A percentile compares a stretch with the other conserved stretches of the same genome.
Conservation (phyloP, 1,140 invertebrate species). For the Apolygus lucorum region DNA sequence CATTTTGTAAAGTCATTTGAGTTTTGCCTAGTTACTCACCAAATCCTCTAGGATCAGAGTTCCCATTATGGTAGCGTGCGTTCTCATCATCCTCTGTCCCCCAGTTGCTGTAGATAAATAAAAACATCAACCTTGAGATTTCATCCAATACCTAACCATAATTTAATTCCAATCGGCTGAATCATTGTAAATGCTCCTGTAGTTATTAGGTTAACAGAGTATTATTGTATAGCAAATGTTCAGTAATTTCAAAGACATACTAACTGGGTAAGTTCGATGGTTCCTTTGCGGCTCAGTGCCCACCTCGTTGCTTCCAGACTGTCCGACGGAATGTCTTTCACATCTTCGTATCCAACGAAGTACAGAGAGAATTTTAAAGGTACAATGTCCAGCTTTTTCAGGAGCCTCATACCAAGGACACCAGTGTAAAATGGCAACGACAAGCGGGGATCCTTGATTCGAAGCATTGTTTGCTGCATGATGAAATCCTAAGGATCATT, state of each 20-base stretch:
- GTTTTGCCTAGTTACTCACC: constrained; percentile 54
- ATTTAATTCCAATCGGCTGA: too few relatives aligned
- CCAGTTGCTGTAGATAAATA: constrained; percentile 68
- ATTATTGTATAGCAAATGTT: too few relatives aligned
- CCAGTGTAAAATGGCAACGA: constrained; percentile 85
- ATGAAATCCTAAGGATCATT: constrained; percentile 77
- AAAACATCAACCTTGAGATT: too few relatives aligned
- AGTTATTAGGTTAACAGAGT: too few relatives aligned
- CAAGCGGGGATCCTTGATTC: constrained; percentile 81
- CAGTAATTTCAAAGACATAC: too few relatives aligned
- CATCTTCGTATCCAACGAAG: constrained; percentile 85
- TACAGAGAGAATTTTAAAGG: constrained; percentile 84
- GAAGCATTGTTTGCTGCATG: constrained; percentile 93
- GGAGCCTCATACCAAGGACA: constrained; percentile 80
- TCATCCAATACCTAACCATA: too few relatives aligned
- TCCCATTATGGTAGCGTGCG: constrained; percentile 79
- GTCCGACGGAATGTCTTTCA: constrained; percentile 61
- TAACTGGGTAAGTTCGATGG: constrained; percentile 87
- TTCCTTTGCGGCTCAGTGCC: constrained; percentile 76
- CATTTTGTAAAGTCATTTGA: too few relatives aligned
- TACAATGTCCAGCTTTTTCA: constrained; percentile 83
- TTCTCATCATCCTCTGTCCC: constrained; percentile 78
- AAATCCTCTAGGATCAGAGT: constrained; percentile 80
- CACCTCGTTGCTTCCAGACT: constrained; percentile 57
- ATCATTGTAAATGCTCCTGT: too few relatives aligned